phyloP scores from a whole-genome alignment of 1,140 invertebrate genomes.

The Cydia strobilella region DNA sequence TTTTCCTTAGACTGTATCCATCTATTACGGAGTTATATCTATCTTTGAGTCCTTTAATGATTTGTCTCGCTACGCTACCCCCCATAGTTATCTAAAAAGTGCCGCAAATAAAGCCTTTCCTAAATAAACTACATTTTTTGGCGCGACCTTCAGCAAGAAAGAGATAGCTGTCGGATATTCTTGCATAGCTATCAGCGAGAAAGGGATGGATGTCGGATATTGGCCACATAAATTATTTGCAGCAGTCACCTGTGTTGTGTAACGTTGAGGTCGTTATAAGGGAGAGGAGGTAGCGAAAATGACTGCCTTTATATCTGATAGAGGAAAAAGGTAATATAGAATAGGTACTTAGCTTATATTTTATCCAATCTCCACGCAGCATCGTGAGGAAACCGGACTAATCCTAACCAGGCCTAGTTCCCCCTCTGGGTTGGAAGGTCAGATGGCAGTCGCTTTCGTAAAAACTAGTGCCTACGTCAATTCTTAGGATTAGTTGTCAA shows the following conservation, averaged over 20 bases:
- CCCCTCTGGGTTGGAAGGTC: no score
- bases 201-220: conserved; percentile 1
- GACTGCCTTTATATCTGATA: neutral
- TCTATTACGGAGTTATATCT: no score
- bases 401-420: no score
- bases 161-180: neutral
- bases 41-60: no score
- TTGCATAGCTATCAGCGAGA: no score
- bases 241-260: conserved; percentile 1
- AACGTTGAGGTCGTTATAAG: neutral
- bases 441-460: no score
- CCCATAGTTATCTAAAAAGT: neutral
- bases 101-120: neutral
- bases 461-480: no score
- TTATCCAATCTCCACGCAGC: no score
- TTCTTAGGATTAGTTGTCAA: no score
- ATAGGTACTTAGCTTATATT: no score
- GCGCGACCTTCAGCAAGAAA: neutral
- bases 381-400: no score
- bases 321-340: neutral
- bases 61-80: neutral
- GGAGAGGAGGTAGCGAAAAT: neutral
- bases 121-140: neutral
- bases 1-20: no score
- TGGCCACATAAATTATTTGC: conserved; percentile 16